These are phyloP conservation scores for Eudemis profundana DNA, from an alignment of 2,888 invertebrate species.

Conservation along the genomic window DNA sequence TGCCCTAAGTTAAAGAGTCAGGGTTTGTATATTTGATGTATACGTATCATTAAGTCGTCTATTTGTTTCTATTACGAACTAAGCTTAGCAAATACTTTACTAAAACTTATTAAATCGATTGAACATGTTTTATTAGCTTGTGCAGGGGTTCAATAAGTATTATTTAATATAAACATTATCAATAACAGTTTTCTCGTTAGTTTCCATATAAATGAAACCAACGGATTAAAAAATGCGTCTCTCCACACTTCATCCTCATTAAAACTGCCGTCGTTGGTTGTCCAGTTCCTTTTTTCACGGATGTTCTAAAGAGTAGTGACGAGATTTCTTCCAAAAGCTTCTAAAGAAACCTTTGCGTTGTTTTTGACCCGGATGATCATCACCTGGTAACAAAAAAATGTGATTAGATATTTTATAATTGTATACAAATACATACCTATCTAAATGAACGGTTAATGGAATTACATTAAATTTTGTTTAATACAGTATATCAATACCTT, in stretches of 20 bases:
- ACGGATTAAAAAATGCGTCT: neutral
- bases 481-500: no score
- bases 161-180: slow-evolving; percentile 18
- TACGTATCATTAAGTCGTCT: slow-evolving; percentile 15
- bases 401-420: no score
- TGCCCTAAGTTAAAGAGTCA: slow-evolving; percentile 11
- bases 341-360: slow-evolving; percentile 96
- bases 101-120: slow-evolving; percentile 34
- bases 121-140: slow-evolving; percentile 32
- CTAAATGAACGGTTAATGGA: no score
- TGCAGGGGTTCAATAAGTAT: slow-evolving; percentile 34
- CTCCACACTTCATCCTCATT: slow-evolving; percentile 1
- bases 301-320: slow-evolving; percentile 94
- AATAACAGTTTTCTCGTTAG: slow-evolving; percentile 20
- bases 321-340: slow-evolving; percentile 94
- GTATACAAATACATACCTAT: neutral
- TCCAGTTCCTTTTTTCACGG: slow-evolving; percentile 83
- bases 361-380: slow-evolving; percentile 88
- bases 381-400: slow-evolving; percentile 81
- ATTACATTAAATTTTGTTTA: slow-evolving; percentile 23
- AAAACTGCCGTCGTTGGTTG: neutral
- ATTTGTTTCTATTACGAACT: slow-evolving; percentile 38
- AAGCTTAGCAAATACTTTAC: slow-evolving; percentile 28
- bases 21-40: slow-evolving; percentile 26
- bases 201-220: slow-evolving; percentile 14